A percentile compares a stretch with the other conserved stretches of the same genome.
Conservation (phyloP, 2,888 invertebrate species). For the Plagodis pulveraria region DNA sequence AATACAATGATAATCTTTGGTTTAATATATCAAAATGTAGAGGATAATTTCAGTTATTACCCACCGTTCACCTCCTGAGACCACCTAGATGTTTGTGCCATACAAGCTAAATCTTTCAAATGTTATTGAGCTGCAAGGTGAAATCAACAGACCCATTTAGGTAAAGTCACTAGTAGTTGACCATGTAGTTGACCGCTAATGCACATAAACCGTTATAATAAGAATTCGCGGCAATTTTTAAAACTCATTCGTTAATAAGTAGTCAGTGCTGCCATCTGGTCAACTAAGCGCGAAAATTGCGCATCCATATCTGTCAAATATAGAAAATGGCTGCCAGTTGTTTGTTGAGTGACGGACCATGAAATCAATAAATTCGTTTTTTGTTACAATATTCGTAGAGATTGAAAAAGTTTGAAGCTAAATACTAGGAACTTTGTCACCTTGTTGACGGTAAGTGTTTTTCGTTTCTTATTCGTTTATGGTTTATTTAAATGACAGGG, state of each 20-base stretch:
- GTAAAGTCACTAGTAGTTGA: slow-evolving; percentile 12
- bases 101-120: too few species aligned
- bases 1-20: too few species aligned
- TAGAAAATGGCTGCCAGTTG: slow-evolving; percentile 23
- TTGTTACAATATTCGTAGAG: slow-evolving; percentile 26
- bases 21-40: too few species aligned
- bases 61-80: too few species aligned
- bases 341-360: slow-evolving; percentile 10
- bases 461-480: slow-evolving; percentile 31
- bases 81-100: too few species aligned
- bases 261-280: slow-evolving; percentile 23
- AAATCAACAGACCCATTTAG: too few species aligned
- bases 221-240: slow-evolving; percentile 26
- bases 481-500: slow-evolving; percentile 28
- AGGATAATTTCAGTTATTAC: too few species aligned
- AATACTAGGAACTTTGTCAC: slow-evolving; percentile 35
- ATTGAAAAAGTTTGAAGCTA: slow-evolving; percentile 28
- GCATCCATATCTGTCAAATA: slow-evolving; percentile 23
- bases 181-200: slow-evolving; percentile 25
- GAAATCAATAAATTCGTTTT: slow-evolving; percentile 25
- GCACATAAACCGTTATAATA: slow-evolving; percentile 29
- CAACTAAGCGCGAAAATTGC: slow-evolving; percentile 23
- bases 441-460: slow-evolving; percentile 37
- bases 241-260: slow-evolving; percentile 21
- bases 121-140: too few species aligned